Evolutionary conservation across 2,888 invertebrate genomes (phyloP).

Genomic region (Drosophila prostipennis): DNA sequence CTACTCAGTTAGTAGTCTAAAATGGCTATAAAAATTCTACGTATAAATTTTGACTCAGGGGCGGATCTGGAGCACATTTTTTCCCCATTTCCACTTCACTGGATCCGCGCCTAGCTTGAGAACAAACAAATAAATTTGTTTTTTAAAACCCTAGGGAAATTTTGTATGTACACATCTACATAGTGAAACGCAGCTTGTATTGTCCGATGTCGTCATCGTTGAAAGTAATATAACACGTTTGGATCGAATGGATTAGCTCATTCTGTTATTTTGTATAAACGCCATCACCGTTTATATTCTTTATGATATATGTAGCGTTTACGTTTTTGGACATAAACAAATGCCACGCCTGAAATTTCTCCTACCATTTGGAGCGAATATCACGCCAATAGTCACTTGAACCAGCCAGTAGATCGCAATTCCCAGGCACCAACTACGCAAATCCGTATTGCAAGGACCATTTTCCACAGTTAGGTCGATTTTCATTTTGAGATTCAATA

Average conservation of each 20-base stretch:
- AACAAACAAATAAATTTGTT: background rate
- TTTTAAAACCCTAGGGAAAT: background rate
- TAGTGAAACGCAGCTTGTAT: slow-evolving; percentile 13
- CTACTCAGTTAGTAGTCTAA: too few relatives aligned
- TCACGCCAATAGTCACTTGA: slow-evolving; percentile 43
- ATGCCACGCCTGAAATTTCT: slow-evolving; percentile 34
- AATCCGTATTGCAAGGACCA: slow-evolving; percentile 64
- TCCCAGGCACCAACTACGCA: slow-evolving; percentile 68
- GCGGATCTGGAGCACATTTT: too few relatives aligned
- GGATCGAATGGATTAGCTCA: slow-evolving; percentile 64
- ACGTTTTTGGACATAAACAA: slow-evolving; percentile 20
- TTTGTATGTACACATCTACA: background rate
- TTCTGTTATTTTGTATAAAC: slow-evolving; percentile 45
- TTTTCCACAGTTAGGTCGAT: slow-evolving; percentile 67
- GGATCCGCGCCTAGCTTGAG: background rate
- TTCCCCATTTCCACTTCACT: too few relatives aligned
- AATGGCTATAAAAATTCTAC: too few relatives aligned
- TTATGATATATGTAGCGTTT: slow-evolving; percentile 16
- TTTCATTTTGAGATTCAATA: slow-evolving; percentile 55
- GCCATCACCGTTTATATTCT: slow-evolving; percentile 7
- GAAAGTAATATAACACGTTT: slow-evolving; percentile 55
- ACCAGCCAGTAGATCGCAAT: slow-evolving; percentile 68
- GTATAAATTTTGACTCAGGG: too few relatives aligned
- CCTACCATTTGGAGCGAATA: slow-evolving; percentile 62
- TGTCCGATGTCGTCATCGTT: slow-evolving; percentile 58